phyloP scores from a whole-genome alignment of 2,797 vertebrate species.

The Distichodus sexfasciatus region DNA sequence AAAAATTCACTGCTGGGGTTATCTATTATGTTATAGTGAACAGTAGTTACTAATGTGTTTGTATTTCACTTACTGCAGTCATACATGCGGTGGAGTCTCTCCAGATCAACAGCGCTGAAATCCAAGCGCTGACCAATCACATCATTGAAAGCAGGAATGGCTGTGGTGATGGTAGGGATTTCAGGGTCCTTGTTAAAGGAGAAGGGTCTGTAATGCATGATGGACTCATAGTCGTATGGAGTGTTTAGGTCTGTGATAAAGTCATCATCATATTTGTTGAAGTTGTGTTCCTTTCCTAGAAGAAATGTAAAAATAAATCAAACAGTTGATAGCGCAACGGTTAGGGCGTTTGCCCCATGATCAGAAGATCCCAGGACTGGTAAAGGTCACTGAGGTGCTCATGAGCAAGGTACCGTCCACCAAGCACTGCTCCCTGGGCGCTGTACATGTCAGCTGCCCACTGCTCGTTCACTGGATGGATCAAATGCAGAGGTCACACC shows the following conservation, averaged over 20 bases:
- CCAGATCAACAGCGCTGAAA: slow-evolving; percentile 81
- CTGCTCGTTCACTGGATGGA: too few relatives aligned
- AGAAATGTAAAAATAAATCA: background rate
- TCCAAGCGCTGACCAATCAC: slow-evolving; percentile 89
- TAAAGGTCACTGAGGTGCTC: too few relatives aligned
- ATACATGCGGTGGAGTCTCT: slow-evolving; percentile 88
- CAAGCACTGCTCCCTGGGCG: too few relatives aligned
- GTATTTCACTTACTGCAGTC: slow-evolving; percentile 85
- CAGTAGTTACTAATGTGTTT: too few relatives aligned
- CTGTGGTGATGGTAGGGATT: slow-evolving; percentile 83
- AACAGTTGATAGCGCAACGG: too few relatives aligned
- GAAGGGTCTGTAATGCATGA: slow-evolving; percentile 86
- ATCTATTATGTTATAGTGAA: too few relatives aligned
- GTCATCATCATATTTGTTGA: slow-evolving; percentile 75
- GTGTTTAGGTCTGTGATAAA: slow-evolving; percentile 85
- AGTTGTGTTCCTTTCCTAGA: slow-evolving; percentile 79
- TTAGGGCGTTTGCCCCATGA: too few relatives aligned
- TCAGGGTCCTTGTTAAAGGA: slow-evolving; percentile 84
- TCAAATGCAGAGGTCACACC: too few relatives aligned
- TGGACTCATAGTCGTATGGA: slow-evolving; percentile 87
- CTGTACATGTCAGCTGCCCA: too few relatives aligned
- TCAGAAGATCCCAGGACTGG: too few relatives aligned
- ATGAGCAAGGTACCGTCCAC: too few relatives aligned
- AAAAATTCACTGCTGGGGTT: too few relatives aligned
- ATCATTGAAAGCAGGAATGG: slow-evolving; percentile 79